These are phyloP conservation scores for Sebastes nivosus DNA, from an alignment of 2,797 vertebrate species.

Conservation along the genomic window DNA sequence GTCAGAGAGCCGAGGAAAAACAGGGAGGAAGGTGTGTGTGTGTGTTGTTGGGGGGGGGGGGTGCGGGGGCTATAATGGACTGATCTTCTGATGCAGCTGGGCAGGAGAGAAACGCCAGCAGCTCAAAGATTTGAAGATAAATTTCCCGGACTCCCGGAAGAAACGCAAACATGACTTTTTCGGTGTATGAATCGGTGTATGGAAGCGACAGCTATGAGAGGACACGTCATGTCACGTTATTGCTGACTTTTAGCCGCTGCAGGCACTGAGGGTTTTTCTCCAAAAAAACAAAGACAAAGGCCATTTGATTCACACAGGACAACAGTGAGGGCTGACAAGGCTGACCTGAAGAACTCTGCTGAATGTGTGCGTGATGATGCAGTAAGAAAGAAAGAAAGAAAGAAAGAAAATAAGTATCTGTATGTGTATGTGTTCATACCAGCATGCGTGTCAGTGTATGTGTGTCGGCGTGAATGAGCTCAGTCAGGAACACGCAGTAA, in stretches of 20 bases:
- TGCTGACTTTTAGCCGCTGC: not conserved
- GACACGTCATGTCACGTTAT: conserved; percentile 8
- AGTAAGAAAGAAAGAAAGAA: not conserved
- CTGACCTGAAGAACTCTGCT: not conserved
- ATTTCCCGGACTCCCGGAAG: not conserved
- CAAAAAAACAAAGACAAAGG: not conserved
- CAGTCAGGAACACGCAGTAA: conserved; percentile 28
- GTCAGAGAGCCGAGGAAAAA: not conserved
- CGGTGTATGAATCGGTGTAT: not conserved
- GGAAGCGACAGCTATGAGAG: conserved; percentile 1
- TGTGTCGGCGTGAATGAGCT: conserved; percentile 24
- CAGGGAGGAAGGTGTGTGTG: not conserved
- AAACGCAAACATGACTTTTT: not conserved
- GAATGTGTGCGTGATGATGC: not conserved
- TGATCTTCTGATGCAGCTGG: conserved; percentile 8
- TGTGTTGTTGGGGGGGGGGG: too few relatives aligned
- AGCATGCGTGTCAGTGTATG: not conserved
- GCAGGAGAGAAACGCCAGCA: conserved; percentile 8
- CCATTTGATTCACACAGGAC: not conserved
- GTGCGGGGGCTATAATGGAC: not conserved
- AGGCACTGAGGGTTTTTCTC: not conserved
- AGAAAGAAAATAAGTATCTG: not conserved
- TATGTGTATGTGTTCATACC: not conserved
- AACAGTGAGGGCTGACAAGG: not conserved
- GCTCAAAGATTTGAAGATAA: conserved; percentile 16